Conservation (phyloP, 2,888 invertebrate genomes). For the Tromatobia lineatoria region DNA sequence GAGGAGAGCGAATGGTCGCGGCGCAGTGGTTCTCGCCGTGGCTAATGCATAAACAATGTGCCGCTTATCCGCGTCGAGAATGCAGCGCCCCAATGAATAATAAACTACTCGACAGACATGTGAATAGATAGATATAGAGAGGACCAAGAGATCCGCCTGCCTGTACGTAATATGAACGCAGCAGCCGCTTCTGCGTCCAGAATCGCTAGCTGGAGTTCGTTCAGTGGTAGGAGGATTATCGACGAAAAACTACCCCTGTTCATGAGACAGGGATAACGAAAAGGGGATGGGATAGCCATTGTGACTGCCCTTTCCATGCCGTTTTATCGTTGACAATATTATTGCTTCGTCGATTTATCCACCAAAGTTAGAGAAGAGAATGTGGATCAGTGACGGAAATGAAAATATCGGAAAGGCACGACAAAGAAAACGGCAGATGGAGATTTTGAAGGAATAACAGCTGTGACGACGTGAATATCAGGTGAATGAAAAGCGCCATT, state of each 20-base stretch:
- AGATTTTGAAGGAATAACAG: not conserved
- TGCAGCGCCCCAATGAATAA: conserved; percentile 82
- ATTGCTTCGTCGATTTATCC: conserved; percentile 47
- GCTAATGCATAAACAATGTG: conserved; percentile 83
- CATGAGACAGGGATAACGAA: conserved; percentile 34
- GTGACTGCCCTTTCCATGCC: conserved; percentile 45
- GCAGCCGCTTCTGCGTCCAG: conserved; percentile 47
- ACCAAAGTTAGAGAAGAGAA: not conserved
- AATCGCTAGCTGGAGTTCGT: conserved; percentile 43
- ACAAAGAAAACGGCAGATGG: not conserved
- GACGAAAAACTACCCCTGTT: conserved; percentile 52
- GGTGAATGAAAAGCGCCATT: conserved; percentile 8
- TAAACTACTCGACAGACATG: conserved; percentile 74
- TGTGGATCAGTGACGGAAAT: conserved; percentile 40
- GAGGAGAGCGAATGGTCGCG: conserved; percentile 46
- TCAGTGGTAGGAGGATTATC: conserved; percentile 62
- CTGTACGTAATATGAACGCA: conserved; percentile 44
- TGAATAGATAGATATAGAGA: conserved; percentile 59
- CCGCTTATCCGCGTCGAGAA: conserved; percentile 80
- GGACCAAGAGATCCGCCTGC: conserved; percentile 33
- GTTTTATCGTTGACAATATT: conserved; percentile 54
- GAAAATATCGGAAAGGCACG: conserved; percentile 29
- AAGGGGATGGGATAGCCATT: conserved; percentile 48
- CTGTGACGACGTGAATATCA: not conserved
- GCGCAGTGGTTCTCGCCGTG: conserved; percentile 68